Percentiles rank a stretch among this genome's conserved stretches.
Conservation (phyloP, 2,888 invertebrate species). For the Ephialtes manifestator region DNA sequence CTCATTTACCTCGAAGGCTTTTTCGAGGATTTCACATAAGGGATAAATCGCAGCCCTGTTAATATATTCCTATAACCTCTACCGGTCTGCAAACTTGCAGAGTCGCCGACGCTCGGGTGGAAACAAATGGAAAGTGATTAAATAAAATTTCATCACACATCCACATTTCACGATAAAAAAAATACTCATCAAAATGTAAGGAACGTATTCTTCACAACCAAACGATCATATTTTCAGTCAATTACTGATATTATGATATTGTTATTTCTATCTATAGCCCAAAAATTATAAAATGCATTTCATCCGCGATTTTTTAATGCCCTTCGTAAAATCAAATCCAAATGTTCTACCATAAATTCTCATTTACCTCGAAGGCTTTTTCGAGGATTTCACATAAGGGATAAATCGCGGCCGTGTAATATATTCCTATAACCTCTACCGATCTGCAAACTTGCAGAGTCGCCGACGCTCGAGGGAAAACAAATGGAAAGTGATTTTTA, state of each 20-base stretch:
- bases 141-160: too few relatives aligned
- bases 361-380: slow-evolving; percentile 28
- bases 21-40: slow-evolving; percentile 24
- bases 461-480: not conserved
- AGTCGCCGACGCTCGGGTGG: not conserved
- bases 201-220: too few relatives aligned
- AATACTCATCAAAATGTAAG: not conserved
- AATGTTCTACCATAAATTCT: slow-evolving; percentile 19
- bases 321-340: not conserved
- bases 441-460: slow-evolving; percentile 38
- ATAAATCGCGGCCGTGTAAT: slow-evolving; percentile 45
- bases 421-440: slow-evolving; percentile 48
- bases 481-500: not conserved
- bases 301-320: not conserved
- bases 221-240: too few relatives aligned
- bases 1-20: slow-evolving; percentile 27
- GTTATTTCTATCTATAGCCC: too few relatives aligned
- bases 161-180: not conserved
- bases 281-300: not conserved
- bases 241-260: too few relatives aligned
- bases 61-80: slow-evolving; percentile 52
- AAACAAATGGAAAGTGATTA: slow-evolving; percentile 9
- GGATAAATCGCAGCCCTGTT: slow-evolving; percentile 43
- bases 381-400: slow-evolving; percentile 21
- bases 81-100: slow-evolving; percentile 35